Evolutionary conservation across 1,140 invertebrate species (phyloP).

Genomic region (Gonatopus flavifemur): DNA sequence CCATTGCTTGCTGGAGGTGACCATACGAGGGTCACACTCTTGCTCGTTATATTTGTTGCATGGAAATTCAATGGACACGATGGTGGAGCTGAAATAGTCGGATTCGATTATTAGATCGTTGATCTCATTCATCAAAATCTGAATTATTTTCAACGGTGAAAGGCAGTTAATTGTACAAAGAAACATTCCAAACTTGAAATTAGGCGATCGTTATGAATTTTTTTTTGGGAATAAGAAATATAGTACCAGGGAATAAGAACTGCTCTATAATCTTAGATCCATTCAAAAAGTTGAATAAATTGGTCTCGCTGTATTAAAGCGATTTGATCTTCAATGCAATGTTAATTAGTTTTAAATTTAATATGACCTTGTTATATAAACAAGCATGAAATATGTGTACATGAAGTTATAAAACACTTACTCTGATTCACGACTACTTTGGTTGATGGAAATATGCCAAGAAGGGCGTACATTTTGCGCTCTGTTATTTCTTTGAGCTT

Average conservation of each 20-base stretch:
- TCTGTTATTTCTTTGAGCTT: conserved; percentile 53
- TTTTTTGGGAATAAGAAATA: no score
- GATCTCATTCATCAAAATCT: no score
- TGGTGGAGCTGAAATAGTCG: conserved; percentile 76
- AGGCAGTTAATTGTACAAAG: no score
- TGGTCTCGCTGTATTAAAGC: no score
- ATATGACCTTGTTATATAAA: neutral
- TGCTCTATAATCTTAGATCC: no score
- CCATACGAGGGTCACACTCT: conserved; percentile 86
- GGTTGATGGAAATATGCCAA: conserved; percentile 62
- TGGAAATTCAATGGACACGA: conserved; percentile 78
- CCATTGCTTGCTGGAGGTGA: conserved; percentile 80
- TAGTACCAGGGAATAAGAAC: no score
- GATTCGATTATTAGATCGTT: no score
- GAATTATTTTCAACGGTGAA: no score
- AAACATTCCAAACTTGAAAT: no score
- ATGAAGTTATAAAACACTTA: conserved; percentile 44
- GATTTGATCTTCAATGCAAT: no score
- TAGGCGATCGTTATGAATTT: no score
- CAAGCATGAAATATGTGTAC: neutral
- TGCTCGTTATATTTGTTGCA: conserved; percentile 78
- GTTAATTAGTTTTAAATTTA: neutral
- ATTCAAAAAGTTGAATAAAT: no score
- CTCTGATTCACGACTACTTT: conserved; percentile 47
- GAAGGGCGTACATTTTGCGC: conserved; percentile 57